Evolutionary conservation across 2,113 vertebrate genomes (phyloP).

Genomic region (Corydoras maculifer): DNA sequence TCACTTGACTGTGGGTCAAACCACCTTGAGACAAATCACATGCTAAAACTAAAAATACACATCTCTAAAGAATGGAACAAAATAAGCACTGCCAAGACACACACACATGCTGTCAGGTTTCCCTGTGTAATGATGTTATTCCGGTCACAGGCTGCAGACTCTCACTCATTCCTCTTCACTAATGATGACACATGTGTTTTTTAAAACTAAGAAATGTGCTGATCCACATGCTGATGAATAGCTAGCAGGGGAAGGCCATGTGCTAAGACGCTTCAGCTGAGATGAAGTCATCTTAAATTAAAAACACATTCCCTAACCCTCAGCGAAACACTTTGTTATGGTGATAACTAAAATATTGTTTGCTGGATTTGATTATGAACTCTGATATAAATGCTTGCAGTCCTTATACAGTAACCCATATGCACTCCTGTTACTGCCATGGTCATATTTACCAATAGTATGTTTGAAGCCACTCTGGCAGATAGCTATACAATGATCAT

Average conservation of each 20-base stretch:
- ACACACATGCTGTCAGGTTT: constrained; percentile 2
- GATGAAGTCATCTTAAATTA: constrained; percentile 39
- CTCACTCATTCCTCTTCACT: not conserved
- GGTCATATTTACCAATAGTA: too few relatives aligned
- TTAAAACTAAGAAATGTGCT: constrained; percentile 20
- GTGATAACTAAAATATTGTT: constrained; percentile 13
- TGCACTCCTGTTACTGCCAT: too few relatives aligned
- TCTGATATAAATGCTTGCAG: not conserved
- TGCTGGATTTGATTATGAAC: constrained; percentile 21
- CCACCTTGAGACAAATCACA: not conserved
- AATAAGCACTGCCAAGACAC: not conserved
- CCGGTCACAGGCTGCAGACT: constrained; percentile 4
- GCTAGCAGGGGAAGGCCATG: constrained; percentile 5
- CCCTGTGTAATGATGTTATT: constrained; percentile 8
- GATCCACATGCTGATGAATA: constrained; percentile 23
- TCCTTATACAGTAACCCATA: too few relatives aligned
- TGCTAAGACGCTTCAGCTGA: not conserved
- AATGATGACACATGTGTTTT: constrained; percentile 24
- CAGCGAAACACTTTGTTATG: constrained; percentile 13
- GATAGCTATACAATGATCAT: too few relatives aligned
- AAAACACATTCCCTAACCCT: constrained; percentile 28
- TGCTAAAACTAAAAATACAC: not conserved
- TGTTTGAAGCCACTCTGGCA: too few relatives aligned
- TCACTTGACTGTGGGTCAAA: not conserved
- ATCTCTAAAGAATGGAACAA: not conserved